These are phyloP conservation scores for Thysanoteuthis rhombus DNA, from an alignment of 2,888 invertebrate species.

Conservation along the genomic window DNA sequence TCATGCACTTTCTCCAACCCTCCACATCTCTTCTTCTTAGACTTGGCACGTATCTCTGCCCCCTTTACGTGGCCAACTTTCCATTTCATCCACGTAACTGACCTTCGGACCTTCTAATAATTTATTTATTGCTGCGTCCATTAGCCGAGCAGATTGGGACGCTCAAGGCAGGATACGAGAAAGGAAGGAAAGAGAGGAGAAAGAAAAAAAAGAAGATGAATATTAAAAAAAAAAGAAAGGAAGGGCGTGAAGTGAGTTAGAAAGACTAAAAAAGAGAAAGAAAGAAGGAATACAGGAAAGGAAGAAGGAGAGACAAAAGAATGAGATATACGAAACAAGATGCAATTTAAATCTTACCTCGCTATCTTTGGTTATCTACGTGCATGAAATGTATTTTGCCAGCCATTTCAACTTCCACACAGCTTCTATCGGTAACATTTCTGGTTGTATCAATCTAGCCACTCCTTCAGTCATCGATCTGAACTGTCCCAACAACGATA, in stretches of 20 bases:
- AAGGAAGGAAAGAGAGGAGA: background rate
- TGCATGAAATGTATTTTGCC: too few species aligned
- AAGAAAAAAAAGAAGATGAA: background rate
- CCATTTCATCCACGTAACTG: background rate
- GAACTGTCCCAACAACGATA: too few species aligned
- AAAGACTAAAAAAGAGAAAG: background rate
- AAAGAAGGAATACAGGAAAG: background rate
- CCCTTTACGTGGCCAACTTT: background rate
- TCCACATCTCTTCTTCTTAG: too few species aligned
- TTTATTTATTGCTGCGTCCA: background rate
- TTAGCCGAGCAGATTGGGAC: background rate
- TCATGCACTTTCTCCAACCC: too few species aligned
- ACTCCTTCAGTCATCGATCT: too few species aligned
- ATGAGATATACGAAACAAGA: too few species aligned
- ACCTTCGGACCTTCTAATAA: background rate
- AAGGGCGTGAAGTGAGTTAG: background rate
- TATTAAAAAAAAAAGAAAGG: background rate
- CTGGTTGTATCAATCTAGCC: too few species aligned
- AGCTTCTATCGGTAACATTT: too few species aligned
- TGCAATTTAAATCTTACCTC: too few species aligned
- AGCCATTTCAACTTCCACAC: too few species aligned
- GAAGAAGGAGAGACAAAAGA: background rate
- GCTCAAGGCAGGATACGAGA: background rate
- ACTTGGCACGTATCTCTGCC: background rate
- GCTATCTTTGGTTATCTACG: too few species aligned